phyloP scores from a whole-genome alignment of 2,888 invertebrate species.

The Sepiola atlantica region DNA sequence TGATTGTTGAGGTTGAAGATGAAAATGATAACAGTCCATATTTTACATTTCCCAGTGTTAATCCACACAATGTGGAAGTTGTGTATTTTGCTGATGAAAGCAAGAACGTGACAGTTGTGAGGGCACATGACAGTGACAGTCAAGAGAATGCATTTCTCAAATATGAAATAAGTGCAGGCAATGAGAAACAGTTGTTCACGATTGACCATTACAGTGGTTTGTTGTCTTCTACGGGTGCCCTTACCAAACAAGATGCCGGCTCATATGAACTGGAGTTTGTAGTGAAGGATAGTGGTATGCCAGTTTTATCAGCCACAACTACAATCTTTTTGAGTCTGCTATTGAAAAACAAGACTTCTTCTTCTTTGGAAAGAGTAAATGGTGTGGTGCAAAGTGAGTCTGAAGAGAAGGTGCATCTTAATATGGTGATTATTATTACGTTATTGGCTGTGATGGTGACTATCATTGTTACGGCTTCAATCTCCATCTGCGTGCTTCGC shows the following conservation, averaged over 20 bases:
- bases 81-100: background rate
- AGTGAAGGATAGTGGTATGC: background rate
- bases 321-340: background rate
- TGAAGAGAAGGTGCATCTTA: background rate
- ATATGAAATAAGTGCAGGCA: conserved; percentile 21
- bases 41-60: background rate
- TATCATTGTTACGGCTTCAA: background rate
- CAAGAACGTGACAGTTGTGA: conserved; percentile 11
- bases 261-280: background rate
- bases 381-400: background rate
- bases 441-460: background rate
- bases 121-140: conserved; percentile 32
- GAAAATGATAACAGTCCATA: conserved; percentile 21
- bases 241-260: conserved; percentile 32
- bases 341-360: background rate
- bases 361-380: conserved; percentile 1
- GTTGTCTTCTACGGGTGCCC: conserved; percentile 32
- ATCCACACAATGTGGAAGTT: background rate
- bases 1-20: conserved; percentile 32
- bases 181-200: conserved; percentile 32
- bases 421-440: conserved; percentile 22
- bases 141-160: conserved; percentile 11
- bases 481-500: background rate
- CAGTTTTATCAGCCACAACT: background rate
- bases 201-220: conserved; percentile 32